Base-by-base conservation (phyloP, 1,140 invertebrate species). In the Macrobrachium nipponense region DNA sequence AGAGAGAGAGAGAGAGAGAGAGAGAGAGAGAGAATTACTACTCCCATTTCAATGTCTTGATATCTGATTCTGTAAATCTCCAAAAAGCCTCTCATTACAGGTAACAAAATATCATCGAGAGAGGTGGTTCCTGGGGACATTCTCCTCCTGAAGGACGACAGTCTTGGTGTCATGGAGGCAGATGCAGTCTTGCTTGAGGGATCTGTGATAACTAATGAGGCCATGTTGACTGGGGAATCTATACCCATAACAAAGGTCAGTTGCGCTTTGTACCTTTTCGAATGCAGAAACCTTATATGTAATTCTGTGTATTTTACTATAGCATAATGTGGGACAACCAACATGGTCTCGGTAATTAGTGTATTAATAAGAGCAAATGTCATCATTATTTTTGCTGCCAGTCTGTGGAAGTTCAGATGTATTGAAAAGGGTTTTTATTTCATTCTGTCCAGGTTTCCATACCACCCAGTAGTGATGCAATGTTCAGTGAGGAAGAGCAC, bases 401-500 rank as follows among this genome's bases (percentile, higher is more conserved):
- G 51, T 0, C 12, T 8, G 3, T 51, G 3, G 8, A 51, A 10
- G 51, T 5, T 51, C 7, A 18, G 7, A 68, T 14, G 18, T 3
- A 68, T 17, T 17, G 27, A 5, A 79, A 61, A 62, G 0, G 17
- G 8, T 51, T 10, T 23, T 10, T 18, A 27, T 66, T 51, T 11
- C 64, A n/a, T 17, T 2, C 66, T n/a, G 20, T 62, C 59, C 84
- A 90, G 90, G 82, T 90, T 23, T 61, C 81, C 14, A 61, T 90
- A 43, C 89, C 89, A 8, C 44, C 77, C 15, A 89, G 88, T 27
- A 27, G 36, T n/a, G 80, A 88, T 51, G 44, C 81, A 12, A 89
- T 86, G 91, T 90, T 90, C 88, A 90, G 89, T 66, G 89, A 91
- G 20, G 90, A 91, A 73, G 89, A 91, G 2, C 91, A 93, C 87